These are phyloP conservation scores for Lordiphosa andalusiaca DNA, from an alignment of 2,888 invertebrate species.

Conservation along the genomic window DNA sequence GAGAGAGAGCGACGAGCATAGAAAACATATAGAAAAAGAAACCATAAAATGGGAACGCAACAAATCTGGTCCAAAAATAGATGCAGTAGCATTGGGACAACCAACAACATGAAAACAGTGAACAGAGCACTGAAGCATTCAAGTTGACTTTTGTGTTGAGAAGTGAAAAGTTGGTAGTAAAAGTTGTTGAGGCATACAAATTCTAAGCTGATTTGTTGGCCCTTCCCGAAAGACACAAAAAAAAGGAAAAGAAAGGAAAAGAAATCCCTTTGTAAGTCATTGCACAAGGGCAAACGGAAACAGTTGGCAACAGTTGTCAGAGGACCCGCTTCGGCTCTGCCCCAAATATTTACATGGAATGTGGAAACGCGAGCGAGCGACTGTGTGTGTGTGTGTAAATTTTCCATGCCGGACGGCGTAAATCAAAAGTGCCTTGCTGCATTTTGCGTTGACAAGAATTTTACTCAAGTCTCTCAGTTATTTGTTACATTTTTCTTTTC, in stretches of 20 bases:
- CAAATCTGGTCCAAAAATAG: slow-evolving; percentile 67
- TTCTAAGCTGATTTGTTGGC: slow-evolving; percentile 60
- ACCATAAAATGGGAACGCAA: slow-evolving; percentile 65
- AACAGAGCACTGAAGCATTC: slow-evolving; percentile 22
- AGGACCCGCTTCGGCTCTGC: slow-evolving; percentile 25
- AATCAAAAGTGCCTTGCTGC: slow-evolving; percentile 59
- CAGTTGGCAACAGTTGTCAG: slow-evolving; percentile 56
- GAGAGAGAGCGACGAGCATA: slow-evolving; percentile 8
- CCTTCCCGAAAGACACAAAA: background rate
- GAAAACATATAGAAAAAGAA: slow-evolving; percentile 27
- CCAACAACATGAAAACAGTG: slow-evolving; percentile 11
- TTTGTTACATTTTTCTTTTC: slow-evolving; percentile 14
- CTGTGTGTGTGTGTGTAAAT: slow-evolving; percentile 46
- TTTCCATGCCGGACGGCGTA: slow-evolving; percentile 64
- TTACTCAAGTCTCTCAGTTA: slow-evolving; percentile 48
- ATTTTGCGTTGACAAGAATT: slow-evolving; percentile 42
- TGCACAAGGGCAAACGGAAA: slow-evolving; percentile 60
- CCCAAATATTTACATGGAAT: slow-evolving; percentile 64
- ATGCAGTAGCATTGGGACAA: slow-evolving; percentile 36
- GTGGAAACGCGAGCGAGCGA: slow-evolving; percentile 19
- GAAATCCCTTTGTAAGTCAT: slow-evolving; percentile 32
- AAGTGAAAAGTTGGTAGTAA: slow-evolving; percentile 45
- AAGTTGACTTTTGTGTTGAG: slow-evolving; percentile 45
- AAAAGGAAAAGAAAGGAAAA: no score
- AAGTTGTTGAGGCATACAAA: slow-evolving; percentile 58